phyloP scores from a whole-genome alignment of 2,113 vertebrate genomes.

The Scartelaos histophorus region DNA sequence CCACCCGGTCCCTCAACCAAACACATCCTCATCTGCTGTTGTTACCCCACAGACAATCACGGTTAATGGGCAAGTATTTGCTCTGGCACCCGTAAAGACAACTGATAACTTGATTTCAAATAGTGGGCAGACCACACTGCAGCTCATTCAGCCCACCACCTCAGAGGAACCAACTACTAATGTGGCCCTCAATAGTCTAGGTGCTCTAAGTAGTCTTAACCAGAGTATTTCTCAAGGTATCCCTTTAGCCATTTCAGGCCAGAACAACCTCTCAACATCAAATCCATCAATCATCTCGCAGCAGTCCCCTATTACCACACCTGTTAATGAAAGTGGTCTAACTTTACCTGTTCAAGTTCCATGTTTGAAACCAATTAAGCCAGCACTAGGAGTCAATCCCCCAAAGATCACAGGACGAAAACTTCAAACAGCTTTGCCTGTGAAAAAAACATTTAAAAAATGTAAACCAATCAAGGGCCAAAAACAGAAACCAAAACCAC shows the following conservation, averaged over 20 bases:
- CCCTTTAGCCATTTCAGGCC: conserved; percentile 76
- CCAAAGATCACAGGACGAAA: conserved; percentile 62
- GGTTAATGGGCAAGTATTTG: conserved; percentile 95
- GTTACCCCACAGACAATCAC: conserved; percentile 93
- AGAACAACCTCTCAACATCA: conserved; percentile 78
- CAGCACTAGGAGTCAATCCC: conserved; percentile 37
- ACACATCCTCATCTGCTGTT: conserved; percentile 57
- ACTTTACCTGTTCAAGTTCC: conserved; percentile 49
- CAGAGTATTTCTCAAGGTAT: conserved; percentile 92
- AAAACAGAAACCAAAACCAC: conserved; percentile 51
- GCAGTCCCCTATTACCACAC: conserved; percentile 34
- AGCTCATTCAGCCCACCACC: conserved; percentile 92
- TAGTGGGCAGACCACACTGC: conserved; percentile 80
- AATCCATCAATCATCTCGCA: conserved; percentile 61
- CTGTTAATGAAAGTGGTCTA: conserved; percentile 41
- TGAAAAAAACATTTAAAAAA: conserved; percentile 83
- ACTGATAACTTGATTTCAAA: conserved; percentile 83
- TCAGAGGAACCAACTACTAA: conserved; percentile 93
- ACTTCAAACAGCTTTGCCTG: conserved; percentile 61
- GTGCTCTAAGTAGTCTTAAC: conserved; percentile 94
- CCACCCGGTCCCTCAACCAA: conserved; percentile 42
- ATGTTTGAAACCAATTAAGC: conserved; percentile 37
- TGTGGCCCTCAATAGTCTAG: conserved; percentile 92
- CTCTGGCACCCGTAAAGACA: conserved; percentile 90
- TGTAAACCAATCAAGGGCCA: conserved; percentile 76